Evolutionary conservation across 2,888 invertebrate species (phyloP).

Genomic region (Papilio elwesi): DNA sequence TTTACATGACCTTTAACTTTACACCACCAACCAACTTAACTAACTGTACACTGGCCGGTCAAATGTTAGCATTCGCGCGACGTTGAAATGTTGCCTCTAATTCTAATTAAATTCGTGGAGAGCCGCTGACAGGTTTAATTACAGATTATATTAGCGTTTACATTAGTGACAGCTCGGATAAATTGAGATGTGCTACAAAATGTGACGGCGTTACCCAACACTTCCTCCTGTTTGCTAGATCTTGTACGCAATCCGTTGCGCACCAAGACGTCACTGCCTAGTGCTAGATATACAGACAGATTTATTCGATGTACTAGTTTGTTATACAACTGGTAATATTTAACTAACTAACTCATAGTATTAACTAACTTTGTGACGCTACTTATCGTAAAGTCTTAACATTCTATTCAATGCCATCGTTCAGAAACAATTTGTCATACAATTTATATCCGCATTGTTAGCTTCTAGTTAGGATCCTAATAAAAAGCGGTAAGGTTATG

Average conservation of each 20-base stretch:
- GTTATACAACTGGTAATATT: no score
- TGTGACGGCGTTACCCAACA: conserved; percentile 11
- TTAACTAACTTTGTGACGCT: no score
- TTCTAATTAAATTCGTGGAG: conserved; percentile 34
- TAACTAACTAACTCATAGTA: no score
- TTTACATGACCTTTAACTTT: neutral
- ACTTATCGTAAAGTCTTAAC: no score
- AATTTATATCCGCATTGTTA: no score
- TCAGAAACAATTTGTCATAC: no score
- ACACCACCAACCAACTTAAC: neutral
- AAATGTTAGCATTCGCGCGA: neutral
- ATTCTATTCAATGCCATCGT: no score
- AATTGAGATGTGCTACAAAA: conserved; percentile 30
- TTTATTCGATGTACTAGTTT: no score
- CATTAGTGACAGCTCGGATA: conserved; percentile 21
- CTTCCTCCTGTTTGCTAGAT: neutral
- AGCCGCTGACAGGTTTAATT: conserved; percentile 36
- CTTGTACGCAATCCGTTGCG: neutral
- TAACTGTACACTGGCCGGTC: conserved; percentile 12
- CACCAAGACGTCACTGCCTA: no score
- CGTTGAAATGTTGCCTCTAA: conserved; percentile 36
- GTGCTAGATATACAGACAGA: no score
- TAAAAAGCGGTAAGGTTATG: no score
- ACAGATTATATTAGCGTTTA: conserved; percentile 35
- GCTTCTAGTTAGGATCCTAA: no score